Evolutionary conservation across 2,797 vertebrate species (phyloP), one percentile per base, ranked within the genome.

Genomic region (Phoeniculus purpureus): DNA sequence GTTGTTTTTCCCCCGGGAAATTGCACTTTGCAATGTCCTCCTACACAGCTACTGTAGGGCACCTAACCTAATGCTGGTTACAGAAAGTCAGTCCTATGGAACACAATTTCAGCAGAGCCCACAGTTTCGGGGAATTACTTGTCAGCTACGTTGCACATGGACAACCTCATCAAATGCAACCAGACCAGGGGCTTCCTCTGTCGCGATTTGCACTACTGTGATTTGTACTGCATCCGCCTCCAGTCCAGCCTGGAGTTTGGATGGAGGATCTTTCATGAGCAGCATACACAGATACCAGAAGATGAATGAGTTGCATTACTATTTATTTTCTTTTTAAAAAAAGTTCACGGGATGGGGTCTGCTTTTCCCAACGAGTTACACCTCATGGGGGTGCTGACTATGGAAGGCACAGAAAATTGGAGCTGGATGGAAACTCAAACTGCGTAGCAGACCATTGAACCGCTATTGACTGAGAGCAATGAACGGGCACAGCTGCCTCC

Each of bases 391-490:
- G 5, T 50, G n/a, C n/a, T 62, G 59, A 22, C 22, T 52, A 56
- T 7, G 22, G 61, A n/a, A 45, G 65, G 19, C 25, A n/a, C 55
- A 18, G 56, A 54, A 77, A 72, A 82, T 23, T 15, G 85, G 61
- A 62, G 52, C 3, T 52, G 10, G 31, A 47, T 60, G 29, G 59
- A 91, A 91, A 89, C 18, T 10, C 55, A 82, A 77, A 73, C 1
- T 6, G 6, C 80, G 47, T 18, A 76, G 58, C 25, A 77, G 21
- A 65, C 23, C 29, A 21, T 29, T 45, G 80, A 87, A 95, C 87
- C n/a, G 45, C 88, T 95, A 94, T 47, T 84, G 59, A 72, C 73
- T 65, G 26, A 87, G 65, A 72, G 70, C 55, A 72, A 77, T 14
- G 37, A 80, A 67, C 27, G 76, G 55, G 65, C 51, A 89, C 1